Evolutionary conservation across 1,140 invertebrate genomes (phyloP), one percentile per base, ranked within the genome.

Genomic region (Aphelenchoides fujianensis): DNA sequence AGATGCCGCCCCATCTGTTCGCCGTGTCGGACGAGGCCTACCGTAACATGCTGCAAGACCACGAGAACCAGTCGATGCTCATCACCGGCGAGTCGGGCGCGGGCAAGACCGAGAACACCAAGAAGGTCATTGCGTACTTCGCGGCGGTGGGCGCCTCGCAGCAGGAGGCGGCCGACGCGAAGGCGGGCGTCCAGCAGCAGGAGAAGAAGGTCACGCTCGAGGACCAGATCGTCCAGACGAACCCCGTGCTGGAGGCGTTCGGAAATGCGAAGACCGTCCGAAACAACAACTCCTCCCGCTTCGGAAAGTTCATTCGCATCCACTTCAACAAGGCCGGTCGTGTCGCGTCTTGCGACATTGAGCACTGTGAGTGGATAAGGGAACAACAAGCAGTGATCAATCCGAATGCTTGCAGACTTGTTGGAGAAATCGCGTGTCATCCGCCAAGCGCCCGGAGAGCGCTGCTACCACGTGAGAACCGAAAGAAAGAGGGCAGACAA

Each of bases 361-460:
- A 99, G 88, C 96, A 94, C 82, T 98, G 95, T 97, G 91, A 94
- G 93, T 92, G 84, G 12, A 28, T 37, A 19, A 16, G 23, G 1
- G 9, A 35, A 3, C 48, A 57, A 9, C 69, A 7, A n/a, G 5
- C 28, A 16, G 1, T 3, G 23, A 1, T 30, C 73, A 2, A 27
- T 72, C 23, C 16, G 16, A 69, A 63, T 41, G 27, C 55, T 75
- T 78, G 55, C 73, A 97, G 95, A 99, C 89, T 89, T 99, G 88
- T 89, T 99, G 84, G 97, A 99, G 88, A 99, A 99, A 88, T 97
- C 97, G 87, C 94, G 97, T 92, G 96, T 99, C 88, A 98, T 97
- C 87, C 98, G 95, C 84, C 96, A 98, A 88, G 94, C 97, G 86
- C 85, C 92, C 74, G 88, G 95, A 79, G 97, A 99, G 88, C 91